Evolutionary conservation across 1,140 invertebrate genomes (phyloP).

Genomic region (Drosophila arizonae): DNA sequence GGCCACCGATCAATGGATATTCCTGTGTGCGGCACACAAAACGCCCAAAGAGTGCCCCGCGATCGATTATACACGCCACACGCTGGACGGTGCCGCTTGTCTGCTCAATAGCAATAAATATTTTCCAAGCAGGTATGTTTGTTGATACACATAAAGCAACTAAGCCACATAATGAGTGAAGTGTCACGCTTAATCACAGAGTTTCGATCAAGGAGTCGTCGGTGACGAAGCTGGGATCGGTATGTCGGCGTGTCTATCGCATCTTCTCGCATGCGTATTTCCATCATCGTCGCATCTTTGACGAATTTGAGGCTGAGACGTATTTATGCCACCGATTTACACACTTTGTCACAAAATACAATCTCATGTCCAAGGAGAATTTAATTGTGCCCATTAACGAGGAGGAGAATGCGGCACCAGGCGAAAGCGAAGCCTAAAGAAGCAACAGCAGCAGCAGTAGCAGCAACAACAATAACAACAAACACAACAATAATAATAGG

Average conservation of each 20-base stretch:
- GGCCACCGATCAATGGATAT: slow-evolving; percentile 99
- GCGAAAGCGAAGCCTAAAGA: slow-evolving; percentile 87
- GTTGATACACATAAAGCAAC: slow-evolving; percentile 4
- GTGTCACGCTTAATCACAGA: slow-evolving; percentile 84
- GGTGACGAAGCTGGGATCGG: slow-evolving; percentile 98
- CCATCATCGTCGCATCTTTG: slow-evolving; percentile 98
- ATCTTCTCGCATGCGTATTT: slow-evolving; percentile 99
- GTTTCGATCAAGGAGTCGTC: slow-evolving; percentile 99
- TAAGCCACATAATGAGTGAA: slow-evolving; percentile 49
- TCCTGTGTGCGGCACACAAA: slow-evolving; percentile 99
- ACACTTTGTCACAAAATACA: slow-evolving; percentile 99
- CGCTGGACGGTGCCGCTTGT: slow-evolving; percentile 99
- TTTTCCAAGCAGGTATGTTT: slow-evolving; percentile 96
- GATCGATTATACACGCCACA: slow-evolving; percentile 99
- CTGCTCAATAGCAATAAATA: slow-evolving; percentile 99
- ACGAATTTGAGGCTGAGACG: slow-evolving; percentile 98
- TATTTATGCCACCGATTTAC: slow-evolving; percentile 98
- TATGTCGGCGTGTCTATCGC: slow-evolving; percentile 98
- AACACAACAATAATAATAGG: slow-evolving; percentile 32
- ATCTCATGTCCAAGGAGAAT: slow-evolving; percentile 99
- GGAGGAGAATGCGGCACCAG: slow-evolving; percentile 84
- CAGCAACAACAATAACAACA: slow-evolving; percentile 9
- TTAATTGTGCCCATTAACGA: slow-evolving; percentile 96
- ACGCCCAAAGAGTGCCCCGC: slow-evolving; percentile 99
- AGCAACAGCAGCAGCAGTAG: background rate